Evolutionary conservation across 1,140 invertebrate species (phyloP).

Genomic region (Akabosia matsudoensis): DNA sequence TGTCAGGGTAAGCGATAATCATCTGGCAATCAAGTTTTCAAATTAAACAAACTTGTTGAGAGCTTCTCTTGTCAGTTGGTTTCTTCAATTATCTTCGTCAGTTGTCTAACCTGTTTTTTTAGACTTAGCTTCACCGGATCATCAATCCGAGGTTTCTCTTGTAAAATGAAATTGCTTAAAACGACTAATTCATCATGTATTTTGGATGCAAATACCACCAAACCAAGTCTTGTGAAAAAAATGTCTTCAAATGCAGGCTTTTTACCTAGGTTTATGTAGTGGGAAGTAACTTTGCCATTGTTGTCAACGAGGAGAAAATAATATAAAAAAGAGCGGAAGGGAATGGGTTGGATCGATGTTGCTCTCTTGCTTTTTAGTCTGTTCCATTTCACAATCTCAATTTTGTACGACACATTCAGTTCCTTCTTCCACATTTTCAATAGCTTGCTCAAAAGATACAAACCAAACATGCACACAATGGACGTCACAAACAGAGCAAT

Average conservation of each 20-base stretch:
- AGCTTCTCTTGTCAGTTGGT: neutral
- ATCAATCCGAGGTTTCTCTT: neutral
- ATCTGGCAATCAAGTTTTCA: no score
- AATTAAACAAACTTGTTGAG: no score
- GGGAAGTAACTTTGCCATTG: conserved; percentile 20
- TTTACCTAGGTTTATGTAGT: neutral
- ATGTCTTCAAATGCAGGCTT: neutral
- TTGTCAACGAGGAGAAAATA: conserved; percentile 14
- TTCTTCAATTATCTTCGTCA: neutral
- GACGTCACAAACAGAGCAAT: neutral
- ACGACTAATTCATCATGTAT: neutral
- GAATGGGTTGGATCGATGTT: conserved; percentile 15
- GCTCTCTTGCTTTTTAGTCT: neutral
- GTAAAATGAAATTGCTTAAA: neutral
- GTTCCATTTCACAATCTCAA: conserved; percentile 1
- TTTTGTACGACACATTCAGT: neutral
- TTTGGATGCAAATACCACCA: neutral
- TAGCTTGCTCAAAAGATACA: neutral
- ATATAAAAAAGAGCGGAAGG: conserved; percentile 17
- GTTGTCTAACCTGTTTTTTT: no score
- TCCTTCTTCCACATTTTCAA: neutral
- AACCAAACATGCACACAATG: conserved; percentile 1
- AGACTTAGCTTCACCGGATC: no score
- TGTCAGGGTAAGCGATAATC: no score
- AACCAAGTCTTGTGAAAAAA: neutral